A percentile compares a stretch with the other conserved stretches of the same genome.
phyloP scores from a whole-genome alignment of 2,888 invertebrate species.

The Pharmacophagus antenor region DNA sequence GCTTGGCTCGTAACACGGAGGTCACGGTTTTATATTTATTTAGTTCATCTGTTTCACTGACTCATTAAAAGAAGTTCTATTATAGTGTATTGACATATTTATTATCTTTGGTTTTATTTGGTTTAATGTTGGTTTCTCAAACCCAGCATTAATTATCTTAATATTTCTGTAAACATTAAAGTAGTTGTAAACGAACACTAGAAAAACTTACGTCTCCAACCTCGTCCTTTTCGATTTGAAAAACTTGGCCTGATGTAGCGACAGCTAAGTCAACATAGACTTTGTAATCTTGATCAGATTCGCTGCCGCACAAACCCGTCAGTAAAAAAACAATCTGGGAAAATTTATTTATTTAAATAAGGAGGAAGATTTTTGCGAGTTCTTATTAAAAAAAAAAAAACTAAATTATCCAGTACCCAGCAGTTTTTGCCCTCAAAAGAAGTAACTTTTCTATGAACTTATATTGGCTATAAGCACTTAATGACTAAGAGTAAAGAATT shows the following conservation, averaged over 20 bases:
- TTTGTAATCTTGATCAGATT: conserved; percentile 33
- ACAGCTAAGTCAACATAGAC: conserved; percentile 48
- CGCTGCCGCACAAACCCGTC: conserved; percentile 44
- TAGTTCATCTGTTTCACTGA: no score
- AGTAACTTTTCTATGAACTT: no score
- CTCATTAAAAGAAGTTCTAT: no score
- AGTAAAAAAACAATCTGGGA: conserved; percentile 53
- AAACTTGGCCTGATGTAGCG: conserved; percentile 54
- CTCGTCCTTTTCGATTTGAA: conserved; percentile 46
- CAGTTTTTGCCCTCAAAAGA: no score
- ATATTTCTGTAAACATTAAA: not conserved
- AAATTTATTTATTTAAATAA: not conserved
- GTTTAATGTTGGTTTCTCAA: no score
- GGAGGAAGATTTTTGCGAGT: not conserved
- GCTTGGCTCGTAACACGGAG: no score
- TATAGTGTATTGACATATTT: no score
- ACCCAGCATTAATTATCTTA: not conserved
- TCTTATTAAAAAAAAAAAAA: not conserved
- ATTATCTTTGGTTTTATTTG: no score
- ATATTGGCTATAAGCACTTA: no score
- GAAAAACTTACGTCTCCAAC: conserved; percentile 45
- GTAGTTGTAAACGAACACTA: not conserved
- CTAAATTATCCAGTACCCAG: not conserved
- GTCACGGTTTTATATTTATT: no score
- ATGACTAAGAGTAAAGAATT: no score